Base-by-base conservation (phyloP, 2,113 vertebrate genomes). In the Xerus inauris region DNA sequence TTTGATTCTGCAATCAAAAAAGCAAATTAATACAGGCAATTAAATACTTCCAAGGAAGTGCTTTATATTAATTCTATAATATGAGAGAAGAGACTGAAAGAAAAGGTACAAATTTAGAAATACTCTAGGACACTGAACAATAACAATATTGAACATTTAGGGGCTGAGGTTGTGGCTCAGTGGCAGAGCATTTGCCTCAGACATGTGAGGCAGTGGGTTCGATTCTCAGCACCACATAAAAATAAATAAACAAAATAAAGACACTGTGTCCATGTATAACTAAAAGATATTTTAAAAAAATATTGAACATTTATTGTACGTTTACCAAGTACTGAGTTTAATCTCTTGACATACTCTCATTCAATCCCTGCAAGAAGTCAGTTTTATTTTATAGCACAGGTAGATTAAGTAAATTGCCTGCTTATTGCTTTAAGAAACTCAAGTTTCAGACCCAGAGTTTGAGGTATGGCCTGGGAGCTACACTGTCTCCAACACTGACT, bases 1-100 rank as follows among this genome's bases (percentile, higher is more conserved):
- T 95, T 72, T 89, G 20, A 75, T 92, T 81, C 57, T 76, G 20
- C 28, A 94, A 81, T 14, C 26, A 26, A 94, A 26, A 94, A 93
- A 79, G 45, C 67, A 42, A 57, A 76, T 69, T 72, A 87, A 84
- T 71, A 73, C 6, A 94, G 67, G 4, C 30, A 64, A 16, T 88
- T 51, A 95, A 95, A 19, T 40, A 73, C 51, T 94, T 54, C 51
- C 22, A 10, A 86, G 30, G 30, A 85, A 81, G 73, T 65, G 26
- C 62, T 57, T 49, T 40, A 32, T 69, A 42, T 28, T 75, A 84
- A 89, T 54, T 95, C 16, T 54, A 77, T 40, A 83, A 79, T 42
- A 45, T 16, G 42, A 0, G 5, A 9, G 13, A 5, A 57, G 77
- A 95, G 57, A 76, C 16, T 30, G 0, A 49, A 69, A 67, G n/a